phyloP scores from a whole-genome alignment of 2,113 vertebrate species.

The Dicerorhinus sumatrensis region DNA sequence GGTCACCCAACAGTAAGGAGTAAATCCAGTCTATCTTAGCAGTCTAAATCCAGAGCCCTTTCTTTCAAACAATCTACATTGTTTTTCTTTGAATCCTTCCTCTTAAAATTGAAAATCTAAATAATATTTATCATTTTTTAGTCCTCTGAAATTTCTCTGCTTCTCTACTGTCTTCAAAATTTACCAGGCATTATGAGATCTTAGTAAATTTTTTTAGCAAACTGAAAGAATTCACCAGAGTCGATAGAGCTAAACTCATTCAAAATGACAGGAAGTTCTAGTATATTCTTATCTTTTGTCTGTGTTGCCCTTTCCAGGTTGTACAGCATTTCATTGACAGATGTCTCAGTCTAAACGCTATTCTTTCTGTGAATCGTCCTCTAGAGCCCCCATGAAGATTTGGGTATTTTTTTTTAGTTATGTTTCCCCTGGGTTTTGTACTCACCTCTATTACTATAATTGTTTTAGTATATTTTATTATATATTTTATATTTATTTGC shows the following conservation, averaged over 20 bases:
- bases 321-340: background rate
- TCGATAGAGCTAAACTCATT: background rate
- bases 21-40: background rate
- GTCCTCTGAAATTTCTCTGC: background rate
- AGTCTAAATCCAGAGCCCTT: background rate
- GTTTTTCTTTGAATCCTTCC: background rate
- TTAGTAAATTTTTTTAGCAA: background rate
- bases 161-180: background rate
- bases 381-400: background rate
- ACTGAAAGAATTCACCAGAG: background rate
- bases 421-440: background rate
- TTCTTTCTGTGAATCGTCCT: background rate
- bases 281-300: background rate
- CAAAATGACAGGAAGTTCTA: background rate
- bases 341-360: background rate
- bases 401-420: background rate
- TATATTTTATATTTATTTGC: background rate
- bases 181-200: background rate
- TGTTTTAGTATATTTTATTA: background rate
- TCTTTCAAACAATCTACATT: background rate
- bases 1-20: background rate
- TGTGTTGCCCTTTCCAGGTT: background rate
- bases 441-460: background rate
- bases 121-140: background rate
- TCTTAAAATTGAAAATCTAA: conserved; percentile 15